phyloP scores from a whole-genome alignment of 1,140 invertebrate species.

The Temnothorax longispinosus region DNA sequence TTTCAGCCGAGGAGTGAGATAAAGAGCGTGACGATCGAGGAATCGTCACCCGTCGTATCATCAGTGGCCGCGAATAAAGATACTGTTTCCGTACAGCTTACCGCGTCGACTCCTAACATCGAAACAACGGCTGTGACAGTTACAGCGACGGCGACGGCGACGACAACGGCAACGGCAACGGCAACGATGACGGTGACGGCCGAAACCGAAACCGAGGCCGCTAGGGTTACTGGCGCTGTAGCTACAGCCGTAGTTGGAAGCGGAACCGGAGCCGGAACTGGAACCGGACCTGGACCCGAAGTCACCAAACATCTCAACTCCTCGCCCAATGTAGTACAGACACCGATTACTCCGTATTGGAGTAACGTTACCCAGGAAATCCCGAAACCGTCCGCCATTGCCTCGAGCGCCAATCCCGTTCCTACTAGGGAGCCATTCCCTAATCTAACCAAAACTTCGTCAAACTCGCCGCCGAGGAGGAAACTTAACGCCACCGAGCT shows the following conservation, averaged over 20 bases:
- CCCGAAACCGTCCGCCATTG: constrained; percentile 69
- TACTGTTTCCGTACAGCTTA: constrained; percentile 73
- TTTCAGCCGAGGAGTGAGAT: constrained; percentile 75
- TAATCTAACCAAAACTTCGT: constrained; percentile 71
- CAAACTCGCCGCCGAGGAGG: constrained; percentile 79
- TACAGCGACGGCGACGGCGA: constrained; percentile 10
- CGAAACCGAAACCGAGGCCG: constrained; percentile 28
- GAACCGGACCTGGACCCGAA: background rate
- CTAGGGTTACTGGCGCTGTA: too few species aligned
- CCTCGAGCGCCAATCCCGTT: constrained; percentile 67
- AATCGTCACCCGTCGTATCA: constrained; percentile 43
- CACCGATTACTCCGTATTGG: constrained; percentile 20
- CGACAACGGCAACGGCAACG: background rate
- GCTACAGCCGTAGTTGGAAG: background rate
- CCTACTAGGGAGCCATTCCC: constrained; percentile 75
- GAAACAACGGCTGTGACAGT: constrained; percentile 24
- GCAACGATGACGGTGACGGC: background rate
- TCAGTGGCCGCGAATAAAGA: constrained; percentile 68
- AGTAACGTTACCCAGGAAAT: constrained; percentile 66
- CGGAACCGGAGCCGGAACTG: background rate
- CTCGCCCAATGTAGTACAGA: constrained; percentile 46
- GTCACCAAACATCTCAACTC: constrained; percentile 1
- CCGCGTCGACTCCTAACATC: background rate
- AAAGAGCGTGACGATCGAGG: constrained; percentile 68
- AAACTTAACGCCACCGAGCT: constrained; percentile 69